These are phyloP conservation scores for Daubentonia madagascariensis DNA, from an alignment of 2,113 vertebrate species.

Conservation along the genomic window DNA sequence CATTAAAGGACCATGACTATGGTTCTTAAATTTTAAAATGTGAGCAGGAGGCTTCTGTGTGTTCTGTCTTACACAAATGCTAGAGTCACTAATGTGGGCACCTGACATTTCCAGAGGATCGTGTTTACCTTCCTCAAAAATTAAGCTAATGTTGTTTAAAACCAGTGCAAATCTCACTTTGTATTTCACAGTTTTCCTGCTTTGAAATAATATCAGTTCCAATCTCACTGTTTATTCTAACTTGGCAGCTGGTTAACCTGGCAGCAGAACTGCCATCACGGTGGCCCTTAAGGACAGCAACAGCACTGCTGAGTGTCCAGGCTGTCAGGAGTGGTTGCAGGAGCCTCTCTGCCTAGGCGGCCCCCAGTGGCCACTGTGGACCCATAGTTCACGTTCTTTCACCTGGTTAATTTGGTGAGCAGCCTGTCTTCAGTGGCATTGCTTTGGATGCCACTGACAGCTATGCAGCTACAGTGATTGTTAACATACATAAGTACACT, in stretches of 20 bases:
- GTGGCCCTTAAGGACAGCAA: background rate
- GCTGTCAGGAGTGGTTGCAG: background rate
- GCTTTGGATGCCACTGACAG: background rate
- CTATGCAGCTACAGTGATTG: background rate
- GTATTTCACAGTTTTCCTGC: background rate
- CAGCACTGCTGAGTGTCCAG: background rate
- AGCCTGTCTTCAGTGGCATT: background rate
- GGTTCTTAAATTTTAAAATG: constrained; percentile 50
- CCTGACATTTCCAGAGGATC: constrained; percentile 49
- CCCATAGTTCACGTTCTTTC: background rate
- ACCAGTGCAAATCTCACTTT: constrained; percentile 7
- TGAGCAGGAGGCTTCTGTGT: background rate
- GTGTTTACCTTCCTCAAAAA: constrained; percentile 60
- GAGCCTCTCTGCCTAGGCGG: background rate
- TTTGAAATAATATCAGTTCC: background rate
- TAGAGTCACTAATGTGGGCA: background rate
- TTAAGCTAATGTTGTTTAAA: constrained; percentile 53
- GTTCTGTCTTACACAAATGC: constrained; percentile 36
- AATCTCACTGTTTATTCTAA: background rate
- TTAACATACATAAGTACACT: background rate
- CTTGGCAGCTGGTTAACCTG: background rate
- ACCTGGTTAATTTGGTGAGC: background rate
- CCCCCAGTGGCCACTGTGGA: background rate
- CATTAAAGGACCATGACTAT: constrained; percentile 11
- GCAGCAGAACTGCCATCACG: background rate